Percentiles rank a stretch among this genome's conserved stretches.
Evolutionary conservation across 2,797 vertebrate species (phyloP).

Genomic region (Typhlichthys eigenmanni): DNA sequence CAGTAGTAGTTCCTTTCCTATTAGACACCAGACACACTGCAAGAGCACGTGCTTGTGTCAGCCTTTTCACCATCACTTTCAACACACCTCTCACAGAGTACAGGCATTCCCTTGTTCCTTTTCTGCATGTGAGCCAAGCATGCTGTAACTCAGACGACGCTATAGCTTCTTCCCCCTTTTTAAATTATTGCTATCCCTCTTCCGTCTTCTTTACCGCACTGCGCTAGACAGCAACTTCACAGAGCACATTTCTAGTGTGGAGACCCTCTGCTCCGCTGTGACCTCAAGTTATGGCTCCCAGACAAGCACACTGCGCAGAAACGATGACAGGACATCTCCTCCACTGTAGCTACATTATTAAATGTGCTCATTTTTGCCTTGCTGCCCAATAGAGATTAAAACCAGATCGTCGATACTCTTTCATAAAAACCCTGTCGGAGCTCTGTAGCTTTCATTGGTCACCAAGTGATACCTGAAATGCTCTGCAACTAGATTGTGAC

Average conservation of each 20-base stretch:
- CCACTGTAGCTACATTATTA: slow-evolving; percentile 69
- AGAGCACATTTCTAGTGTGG: slow-evolving; percentile 28
- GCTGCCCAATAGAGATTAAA: slow-evolving; percentile 40
- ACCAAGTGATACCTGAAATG: slow-evolving; percentile 27
- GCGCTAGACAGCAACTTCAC: slow-evolving; percentile 42
- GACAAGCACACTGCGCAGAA: slow-evolving; percentile 23
- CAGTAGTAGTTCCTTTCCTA: slow-evolving; percentile 33
- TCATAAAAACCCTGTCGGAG: slow-evolving; percentile 59
- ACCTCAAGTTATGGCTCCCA: slow-evolving; percentile 64
- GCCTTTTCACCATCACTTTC: neutral
- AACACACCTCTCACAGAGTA: slow-evolving; percentile 1
- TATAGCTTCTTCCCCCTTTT: slow-evolving; percentile 17
- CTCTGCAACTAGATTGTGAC: slow-evolving; percentile 16
- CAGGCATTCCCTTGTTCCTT: slow-evolving; percentile 23
- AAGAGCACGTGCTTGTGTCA: slow-evolving; percentile 30
- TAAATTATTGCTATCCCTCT: slow-evolving; percentile 10
- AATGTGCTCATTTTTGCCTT: slow-evolving; percentile 62
- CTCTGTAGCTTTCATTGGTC: slow-evolving; percentile 20
- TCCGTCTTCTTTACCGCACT: slow-evolving; percentile 18
- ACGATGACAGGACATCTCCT: slow-evolving; percentile 37
- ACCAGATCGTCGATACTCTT: slow-evolving; percentile 52
- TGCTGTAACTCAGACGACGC: slow-evolving; percentile 5
- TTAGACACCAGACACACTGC: slow-evolving; percentile 44
- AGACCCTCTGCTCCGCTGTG: slow-evolving; percentile 39
- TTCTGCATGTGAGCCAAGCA: slow-evolving; percentile 6